Evolutionary conservation across 2,797 vertebrate genomes (phyloP).

Genomic region (Leucoraja ocellata): DNA sequence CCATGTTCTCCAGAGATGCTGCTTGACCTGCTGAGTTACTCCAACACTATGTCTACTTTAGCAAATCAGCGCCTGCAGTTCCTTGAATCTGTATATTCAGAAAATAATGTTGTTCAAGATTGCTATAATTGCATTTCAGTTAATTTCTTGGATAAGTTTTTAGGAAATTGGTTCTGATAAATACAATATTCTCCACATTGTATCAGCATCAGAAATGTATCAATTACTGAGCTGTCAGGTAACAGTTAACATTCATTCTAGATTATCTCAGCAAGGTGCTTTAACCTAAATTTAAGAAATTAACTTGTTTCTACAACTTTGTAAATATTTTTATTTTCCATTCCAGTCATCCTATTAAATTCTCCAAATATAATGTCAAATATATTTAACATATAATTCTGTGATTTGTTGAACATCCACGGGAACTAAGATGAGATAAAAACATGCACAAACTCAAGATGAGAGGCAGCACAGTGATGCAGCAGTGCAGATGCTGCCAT

Average conservation of each 20-base stretch:
- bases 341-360: not conserved
- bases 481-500: no score
- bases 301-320: not conserved
- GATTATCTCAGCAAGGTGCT: not conserved
- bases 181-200: not conserved
- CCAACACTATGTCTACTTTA: no score
- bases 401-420: not conserved
- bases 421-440: not conserved
- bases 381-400: not conserved
- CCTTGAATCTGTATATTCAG: no score
- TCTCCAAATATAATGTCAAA: not conserved
- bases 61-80: no score
- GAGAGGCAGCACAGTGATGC: no score
- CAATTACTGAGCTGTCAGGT: not conserved
- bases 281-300: not conserved
- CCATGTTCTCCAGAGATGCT: no score
- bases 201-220: not conserved
- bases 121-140: not conserved
- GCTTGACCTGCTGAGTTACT: no score
- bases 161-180: not conserved
- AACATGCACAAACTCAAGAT: no score
- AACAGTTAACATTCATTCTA: not conserved
- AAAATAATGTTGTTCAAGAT: not conserved
- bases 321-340: not conserved
- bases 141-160: not conserved